Evolutionary conservation across 53 echinoderm and acorn worm genomes (phyloP), one percentile per base, ranked within the genome.

Genomic region (Stichopus horrens): DNA sequence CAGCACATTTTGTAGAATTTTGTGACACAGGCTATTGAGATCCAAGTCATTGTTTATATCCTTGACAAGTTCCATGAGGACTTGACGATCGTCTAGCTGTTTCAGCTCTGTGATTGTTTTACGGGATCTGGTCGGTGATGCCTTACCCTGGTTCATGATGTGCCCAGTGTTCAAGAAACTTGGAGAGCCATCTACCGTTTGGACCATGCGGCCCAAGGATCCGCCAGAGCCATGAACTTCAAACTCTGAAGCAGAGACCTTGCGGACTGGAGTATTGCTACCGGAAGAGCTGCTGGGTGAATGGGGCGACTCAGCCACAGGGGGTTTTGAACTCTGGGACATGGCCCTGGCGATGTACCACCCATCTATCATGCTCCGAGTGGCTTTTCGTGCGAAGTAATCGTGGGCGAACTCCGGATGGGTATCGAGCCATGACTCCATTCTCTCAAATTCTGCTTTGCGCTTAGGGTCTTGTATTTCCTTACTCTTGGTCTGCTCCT

Each of bases 341-440:
- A 97, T 95, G 1, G 97, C 97, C 23, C 95, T 87, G 20, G 95
- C 90, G 73, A 97, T 97, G 85, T 95, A 97, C 97, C 97, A 97
- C 74, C 97, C 97, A 68, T 97, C 97, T 22, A 97, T 97, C 97
- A 97, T 97, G 55, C 92, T 94, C 5, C 97, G 90, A 20, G 97
- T 97, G 23, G 97, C 97, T 75, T 97, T 97, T 11, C 97, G 93
- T n/a, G 97, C 97, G 80, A 97, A 97, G 86, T 97, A 97, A 84
- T 95, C 97, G 78, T 97, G 97, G 55, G 95, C 89, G 73, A 97
- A 97, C 65, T 95, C 95, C 5, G 95, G 93, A 74, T 97, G 97
- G 14, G 94, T 73, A 82, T 97, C 97, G 13, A 97, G 90, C 97
- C 97, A 97, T 53, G 88, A 77, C 88, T 97, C 97, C 92, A 97